Evolutionary conservation across 1,140 invertebrate species (phyloP), one percentile per base, ranked within the genome.

Genomic region (Drosophila nasuta): DNA sequence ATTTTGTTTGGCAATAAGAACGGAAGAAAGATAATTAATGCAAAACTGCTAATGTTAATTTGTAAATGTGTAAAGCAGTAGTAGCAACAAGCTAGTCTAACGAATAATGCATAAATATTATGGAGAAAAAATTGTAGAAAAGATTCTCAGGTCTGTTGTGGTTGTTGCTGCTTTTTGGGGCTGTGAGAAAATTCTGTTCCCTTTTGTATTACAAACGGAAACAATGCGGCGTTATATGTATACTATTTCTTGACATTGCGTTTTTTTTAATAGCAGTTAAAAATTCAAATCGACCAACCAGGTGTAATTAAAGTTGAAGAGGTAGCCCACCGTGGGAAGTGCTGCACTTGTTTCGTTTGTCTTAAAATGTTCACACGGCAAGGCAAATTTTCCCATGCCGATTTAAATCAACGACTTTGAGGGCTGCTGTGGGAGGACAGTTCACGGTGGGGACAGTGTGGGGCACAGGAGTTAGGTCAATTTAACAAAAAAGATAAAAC

Each of bases 11-110:
- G 56, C 30, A 63, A 60, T 33, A 28, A 49, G 11, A 54, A 77
- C 83, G 83, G 83, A 88, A 88, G 85, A 60, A 73, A 64, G 77
- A 87, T 89, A 89, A 89, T 89, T 89, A 89, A 89, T 89, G 88
- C 81, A 81, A 89, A 89, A 76, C 67, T 68, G 62, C 66, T 78
- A 83, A 79, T 81, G 81, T 89, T 77, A 89, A 89, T 83, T 89
- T 89, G 81, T 89, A 89, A 89, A 89, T 86, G 66, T 80, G 74
- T 83, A 80, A 81, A 59, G 63, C 57, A 64, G 41, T 57, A 66
- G 51, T 63, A 75, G 52, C 48, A 57, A 59, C 17, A 73, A 48
- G 45, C n/a, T 51, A 49, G 62, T 13, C 54, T 38, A 33, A 51
- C 72, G 70, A 67, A 73, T 77, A 77, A 78, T 88, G 85, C 77